Evolutionary conservation across 2,797 vertebrate species (phyloP), one percentile per base, ranked within the genome.

Genomic region (Pseudocheirus occidentalis): DNA sequence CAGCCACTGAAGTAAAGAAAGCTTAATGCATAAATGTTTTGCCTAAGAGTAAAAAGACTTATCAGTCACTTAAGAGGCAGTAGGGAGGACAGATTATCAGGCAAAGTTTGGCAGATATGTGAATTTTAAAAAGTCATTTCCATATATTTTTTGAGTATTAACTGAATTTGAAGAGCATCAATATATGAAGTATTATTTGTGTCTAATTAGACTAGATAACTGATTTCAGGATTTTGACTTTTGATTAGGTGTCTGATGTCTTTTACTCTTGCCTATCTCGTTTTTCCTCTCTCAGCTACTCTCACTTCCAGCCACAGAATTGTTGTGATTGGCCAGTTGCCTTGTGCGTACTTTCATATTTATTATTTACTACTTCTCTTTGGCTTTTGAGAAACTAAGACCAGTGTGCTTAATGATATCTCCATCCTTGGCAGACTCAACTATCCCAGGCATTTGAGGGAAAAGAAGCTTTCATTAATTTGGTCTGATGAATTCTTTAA

Each of bases 221-320:
- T 81, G 16, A 81, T 6, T 90, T n/a, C 31, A 7, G 34, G 59
- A 87, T 40, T 54, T 31, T 0, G 58, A 40, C 31, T 87, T 91
- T 34, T 93, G 52, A n/a, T 81, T 91, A n/a, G 66, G 66, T 50
- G 28, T 28, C 73, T 24, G 52, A 66, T 29, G 14, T 28, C 52
- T 66, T 40, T 66, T 16, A 55, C 13, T 73, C 40, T 56, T 34
- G 55, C n/a, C 53, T 53, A 6, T 3, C 21, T 34, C 46, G 12
- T 57, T 92, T 92, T 55, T n/a, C n/a, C 73, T 29, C 91, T n/a
- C 55, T 87, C 40, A n/a, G n/a, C 55, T 55, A 2, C 21, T 52
- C 24, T n/a, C 56, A 0, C n/a, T 52, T 6, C n/a, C 12, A 16
- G 40, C 3, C 0, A 0, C 18, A 11, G 13, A 16, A 6, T 40